Evolutionary conservation across 2,888 invertebrate species (phyloP), one percentile per base, ranked within the genome.

Genomic region (Volucella inanis): DNA sequence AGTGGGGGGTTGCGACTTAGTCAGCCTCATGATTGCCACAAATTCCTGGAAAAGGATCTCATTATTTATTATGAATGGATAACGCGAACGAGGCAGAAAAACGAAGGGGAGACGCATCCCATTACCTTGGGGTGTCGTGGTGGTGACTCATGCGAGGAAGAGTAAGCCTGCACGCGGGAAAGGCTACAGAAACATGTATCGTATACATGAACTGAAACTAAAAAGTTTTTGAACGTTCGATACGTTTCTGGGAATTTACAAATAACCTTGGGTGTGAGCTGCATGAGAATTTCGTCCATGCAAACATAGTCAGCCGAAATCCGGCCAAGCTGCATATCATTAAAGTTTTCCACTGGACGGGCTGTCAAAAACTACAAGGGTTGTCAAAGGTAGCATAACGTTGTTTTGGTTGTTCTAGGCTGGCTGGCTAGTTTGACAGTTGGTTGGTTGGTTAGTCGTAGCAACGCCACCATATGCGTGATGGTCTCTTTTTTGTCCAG

Each of bases 31-130:
- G 83, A 83, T 79, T 79, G 79, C 74, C 65, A 22, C 43, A 61
- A 71, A 80, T 84, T 84, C 84, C 49, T 84, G 80, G 84, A 84
- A 84, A 84, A 84, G 80, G 75, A 84, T 80, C 70, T 59, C 80
- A 84, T 84, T 80, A 80, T 80, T 71, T 84, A 84, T 80, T 84
- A 84, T 84, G 84, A 84, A 84, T 84, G 84, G 71, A 75, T 57
- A 71, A 50, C 38, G 70, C 70, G 65, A 55, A 65, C 65, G 75
- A 59, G 43, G 55, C 47, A 65, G 57, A 64, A 64, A 54, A 38
- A 41, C 50, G 50, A 65, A 47, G 52, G 3, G 55, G 62, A 15
- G 43, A 18, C 45, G 31, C 57, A 38, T 61, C 14, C 31, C 62
- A 39, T 83, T 49, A 10, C 52, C 77, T 71, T 70, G 70, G 62